These are phyloP conservation scores for Minunthozetes semirufus DNA, from an alignment of 2,888 invertebrate species.

Conservation along the genomic window DNA sequence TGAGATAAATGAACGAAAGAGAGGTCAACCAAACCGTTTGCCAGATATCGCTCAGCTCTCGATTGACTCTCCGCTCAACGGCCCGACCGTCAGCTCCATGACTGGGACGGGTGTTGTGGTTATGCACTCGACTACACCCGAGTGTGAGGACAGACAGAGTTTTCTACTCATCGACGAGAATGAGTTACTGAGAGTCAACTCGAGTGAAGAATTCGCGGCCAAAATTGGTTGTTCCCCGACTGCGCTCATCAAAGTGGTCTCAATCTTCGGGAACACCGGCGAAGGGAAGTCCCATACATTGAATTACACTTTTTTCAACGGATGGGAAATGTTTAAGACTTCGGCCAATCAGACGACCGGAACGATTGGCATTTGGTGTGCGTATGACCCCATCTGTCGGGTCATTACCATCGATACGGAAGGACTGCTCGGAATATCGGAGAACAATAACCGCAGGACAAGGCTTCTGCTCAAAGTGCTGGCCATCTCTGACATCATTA, in stretches of 20 bases:
- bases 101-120: neutral
- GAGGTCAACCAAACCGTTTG: neutral
- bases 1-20: neutral
- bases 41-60: constrained; percentile 36
- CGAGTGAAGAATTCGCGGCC: constrained; percentile 46
- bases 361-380: constrained; percentile 71
- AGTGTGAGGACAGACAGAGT: constrained; percentile 43
- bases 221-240: constrained; percentile 47
- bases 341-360: constrained; percentile 63
- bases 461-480: constrained; percentile 66
- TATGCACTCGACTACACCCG: constrained; percentile 32
- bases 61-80: neutral
- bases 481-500: constrained; percentile 71
- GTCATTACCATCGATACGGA: constrained; percentile 71
- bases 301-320: constrained; percentile 64
- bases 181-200: constrained; percentile 46
- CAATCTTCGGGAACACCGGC: constrained; percentile 75
- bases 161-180: constrained; percentile 48
- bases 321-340: constrained; percentile 59
- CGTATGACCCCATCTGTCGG: constrained; percentile 59
- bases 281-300: constrained; percentile 74
- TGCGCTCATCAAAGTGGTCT: constrained; percentile 62
- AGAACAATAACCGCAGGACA: constrained; percentile 59
- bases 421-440: constrained; percentile 62
- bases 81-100: neutral